Conservation (phyloP, 2,797 vertebrate species). For the Xiphophorus birchmanni region DNA sequence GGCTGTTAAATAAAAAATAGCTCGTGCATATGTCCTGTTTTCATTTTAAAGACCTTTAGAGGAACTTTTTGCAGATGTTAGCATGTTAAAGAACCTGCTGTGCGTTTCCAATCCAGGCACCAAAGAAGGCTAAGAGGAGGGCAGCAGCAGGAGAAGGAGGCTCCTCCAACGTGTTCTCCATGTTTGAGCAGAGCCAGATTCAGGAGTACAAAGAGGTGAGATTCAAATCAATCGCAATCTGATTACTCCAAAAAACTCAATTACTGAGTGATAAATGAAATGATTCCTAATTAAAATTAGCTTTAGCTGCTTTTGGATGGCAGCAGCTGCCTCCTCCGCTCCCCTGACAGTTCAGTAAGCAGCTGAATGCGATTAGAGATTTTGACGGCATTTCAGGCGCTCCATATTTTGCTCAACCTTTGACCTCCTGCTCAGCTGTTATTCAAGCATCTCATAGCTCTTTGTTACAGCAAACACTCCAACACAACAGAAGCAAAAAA, state of each 20-base stretch:
- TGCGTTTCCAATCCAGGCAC: conserved; percentile 80
- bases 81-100: not conserved
- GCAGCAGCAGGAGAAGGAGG: conserved; percentile 81
- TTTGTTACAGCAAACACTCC: conserved; percentile 1
- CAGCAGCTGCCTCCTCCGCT: conserved; percentile 53
- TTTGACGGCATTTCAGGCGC: conserved; percentile 51
- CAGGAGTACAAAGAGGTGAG: conserved; percentile 95
- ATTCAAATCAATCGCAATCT: not conserved
- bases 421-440: conserved; percentile 57
- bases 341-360: conserved; percentile 55
- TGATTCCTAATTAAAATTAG: conserved; percentile 38
- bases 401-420: conserved; percentile 39
- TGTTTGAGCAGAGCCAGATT: conserved; percentile 97
- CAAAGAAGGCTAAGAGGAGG: conserved; percentile 94
- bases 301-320: conserved; percentile 34
- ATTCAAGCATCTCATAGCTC: conserved; percentile 41
- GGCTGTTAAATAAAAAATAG: not conserved
- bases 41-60: not conserved
- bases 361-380: conserved; percentile 60
- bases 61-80: not conserved
- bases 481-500: not conserved
- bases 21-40: not conserved
- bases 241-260: not conserved
- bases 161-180: conserved; percentile 94
- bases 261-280: not conserved